Base-by-base conservation (phyloP, 2,113 vertebrate species). In the Falcunculus frontatus region DNA sequence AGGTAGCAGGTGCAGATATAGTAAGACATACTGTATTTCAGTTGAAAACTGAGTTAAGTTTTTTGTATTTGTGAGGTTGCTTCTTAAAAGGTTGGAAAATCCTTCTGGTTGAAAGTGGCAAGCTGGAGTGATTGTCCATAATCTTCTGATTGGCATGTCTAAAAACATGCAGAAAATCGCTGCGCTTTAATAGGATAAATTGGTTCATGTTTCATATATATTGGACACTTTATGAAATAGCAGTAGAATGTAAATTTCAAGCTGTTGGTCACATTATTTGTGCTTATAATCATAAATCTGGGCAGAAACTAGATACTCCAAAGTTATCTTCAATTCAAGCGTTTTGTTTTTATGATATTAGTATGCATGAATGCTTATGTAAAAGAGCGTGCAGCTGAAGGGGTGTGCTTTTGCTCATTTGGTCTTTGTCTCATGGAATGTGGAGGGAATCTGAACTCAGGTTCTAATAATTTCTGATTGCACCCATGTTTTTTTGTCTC, bases 351-450 rank as follows among this genome's bases (percentile, higher is more conserved):
- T 96, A 87, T 93, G 87, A 77, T 97, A 95, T 97, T 97, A 97
- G 89, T 91, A 96, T 94, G 97, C 87, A 47, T 95, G 97, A 97
- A 90, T 94, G 95, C 47, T 55, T 35, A 23, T 91, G 96, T 94
- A 94, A 93, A 91, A 90, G 94, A 95, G 76, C 57, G 35, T 90
- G n/a, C 95, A 96, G 97, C 95, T 98, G 97, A 97, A 97, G 93
- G 93, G 86, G 50, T 96, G 72, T 96, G 85, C 29, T 93, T 91
- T 90, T 94, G 65, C 97, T 97, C 65, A 94, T 27, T 95, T 62
- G 56, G 90, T 91, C 87, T 96, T 98, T 97, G 95, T 98, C 84
- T 97, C 9, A 9, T 96, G 96, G 96, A 96, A 94, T 97, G 94
- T 93, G 91, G 90, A 97, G 74, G 55, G 83, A 97, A 92, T 98